These are phyloP conservation scores for Xestobium rufovillosum DNA, from an alignment of 2,888 invertebrate species.

Conservation along the genomic window DNA sequence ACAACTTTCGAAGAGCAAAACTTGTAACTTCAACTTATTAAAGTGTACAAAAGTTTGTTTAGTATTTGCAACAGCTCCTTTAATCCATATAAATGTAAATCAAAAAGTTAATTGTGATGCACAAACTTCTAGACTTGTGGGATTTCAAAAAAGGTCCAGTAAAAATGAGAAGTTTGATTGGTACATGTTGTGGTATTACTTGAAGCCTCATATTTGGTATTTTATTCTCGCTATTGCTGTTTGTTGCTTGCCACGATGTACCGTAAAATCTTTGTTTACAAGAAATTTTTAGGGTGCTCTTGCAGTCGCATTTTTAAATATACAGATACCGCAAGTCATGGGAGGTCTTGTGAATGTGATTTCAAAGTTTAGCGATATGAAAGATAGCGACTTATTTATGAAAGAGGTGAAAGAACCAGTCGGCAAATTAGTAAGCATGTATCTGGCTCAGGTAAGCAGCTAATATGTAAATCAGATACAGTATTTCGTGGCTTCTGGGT, in stretches of 20 bases:
- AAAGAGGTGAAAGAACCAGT: conserved; percentile 60
- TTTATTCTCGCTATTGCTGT: conserved; percentile 72
- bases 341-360: conserved; percentile 78
- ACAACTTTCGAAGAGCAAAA: too few species aligned
- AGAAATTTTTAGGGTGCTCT: conserved; percentile 68
- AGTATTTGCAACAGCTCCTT: not conserved
- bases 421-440: conserved; percentile 58
- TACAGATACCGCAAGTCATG: conserved; percentile 78
- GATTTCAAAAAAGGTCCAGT: conserved; percentile 36
- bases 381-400: conserved; percentile 48
- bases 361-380: conserved; percentile 49
- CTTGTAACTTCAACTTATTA: not conserved
- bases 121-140: conserved; percentile 31
- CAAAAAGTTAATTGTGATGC: not conserved
- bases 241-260: conserved; percentile 38
- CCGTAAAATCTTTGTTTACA: conserved; percentile 5
- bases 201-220: conserved; percentile 70
- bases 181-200: conserved; percentile 62
- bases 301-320: conserved; percentile 79
- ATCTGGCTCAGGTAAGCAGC: conserved; percentile 61
- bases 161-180: conserved; percentile 67
- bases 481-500: conserved; percentile 7
- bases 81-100: not conserved
- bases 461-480: not conserved
- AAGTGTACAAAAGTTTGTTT: not conserved